phyloP scores from a whole-genome alignment of 2,113 vertebrate species.

The Macrotis lagotis region DNA sequence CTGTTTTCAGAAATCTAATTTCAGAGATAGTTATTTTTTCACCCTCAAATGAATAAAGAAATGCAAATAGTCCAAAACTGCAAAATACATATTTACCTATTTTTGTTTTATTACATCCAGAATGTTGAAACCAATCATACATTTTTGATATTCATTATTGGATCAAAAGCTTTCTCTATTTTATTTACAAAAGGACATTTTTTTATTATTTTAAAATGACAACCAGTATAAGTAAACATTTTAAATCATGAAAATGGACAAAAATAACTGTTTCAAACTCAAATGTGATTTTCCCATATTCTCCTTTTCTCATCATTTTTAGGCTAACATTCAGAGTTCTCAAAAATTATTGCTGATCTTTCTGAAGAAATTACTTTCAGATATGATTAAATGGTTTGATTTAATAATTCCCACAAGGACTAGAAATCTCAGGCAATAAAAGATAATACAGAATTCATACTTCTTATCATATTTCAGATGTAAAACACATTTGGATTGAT shows the following conservation, averaged over 20 bases:
- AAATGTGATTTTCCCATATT: slow-evolving; percentile 51
- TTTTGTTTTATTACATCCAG: slow-evolving; percentile 49
- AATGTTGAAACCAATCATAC: slow-evolving; percentile 59
- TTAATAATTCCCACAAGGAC: slow-evolving; percentile 22
- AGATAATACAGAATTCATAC: not conserved
- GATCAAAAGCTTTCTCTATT: slow-evolving; percentile 55
- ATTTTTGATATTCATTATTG: slow-evolving; percentile 56
- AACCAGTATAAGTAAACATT: slow-evolving; percentile 42
- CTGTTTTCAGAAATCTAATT: slow-evolving; percentile 76
- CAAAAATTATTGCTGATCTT: not conserved
- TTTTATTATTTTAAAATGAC: slow-evolving; percentile 60
- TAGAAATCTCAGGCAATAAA: slow-evolving; percentile 31
- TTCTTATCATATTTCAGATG: not conserved
- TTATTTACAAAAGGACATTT: slow-evolving; percentile 58
- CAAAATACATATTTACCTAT: slow-evolving; percentile 66
- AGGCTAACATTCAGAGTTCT: not conserved
- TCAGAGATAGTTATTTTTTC: slow-evolving; percentile 56
- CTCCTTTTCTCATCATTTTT: slow-evolving; percentile 47
- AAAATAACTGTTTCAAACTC: slow-evolving; percentile 52
- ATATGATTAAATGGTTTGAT: slow-evolving; percentile 47
- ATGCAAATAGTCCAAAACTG: slow-evolving; percentile 68
- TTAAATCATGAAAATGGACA: slow-evolving; percentile 50
- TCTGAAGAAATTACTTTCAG: slow-evolving; percentile 29
- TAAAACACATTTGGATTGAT: not conserved
- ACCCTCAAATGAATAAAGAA: slow-evolving; percentile 59